A percentile compares a stretch with the other conserved stretches of the same genome.
These are phyloP conservation scores for Dendrocincla tyrannina DNA, from an alignment of 2,797 vertebrate genomes.

Conservation along the genomic window DNA sequence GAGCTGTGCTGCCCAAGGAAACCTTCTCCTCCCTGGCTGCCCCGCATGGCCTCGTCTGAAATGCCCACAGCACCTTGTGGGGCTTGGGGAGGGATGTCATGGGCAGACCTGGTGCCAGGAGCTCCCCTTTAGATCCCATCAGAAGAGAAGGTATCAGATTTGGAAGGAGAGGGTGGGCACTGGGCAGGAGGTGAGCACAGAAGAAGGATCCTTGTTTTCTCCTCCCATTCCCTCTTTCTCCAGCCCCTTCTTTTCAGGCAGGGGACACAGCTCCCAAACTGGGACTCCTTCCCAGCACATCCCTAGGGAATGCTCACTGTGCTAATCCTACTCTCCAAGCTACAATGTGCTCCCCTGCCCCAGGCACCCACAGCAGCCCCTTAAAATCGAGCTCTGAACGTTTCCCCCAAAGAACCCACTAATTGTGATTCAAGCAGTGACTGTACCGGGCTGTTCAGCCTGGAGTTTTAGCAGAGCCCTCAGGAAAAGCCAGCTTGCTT, in stretches of 20 bases:
- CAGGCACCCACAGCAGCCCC: not conserved
- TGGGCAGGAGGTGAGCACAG: not conserved
- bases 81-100: not conserved
- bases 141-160: not conserved
- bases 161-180: not conserved
- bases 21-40: not conserved
- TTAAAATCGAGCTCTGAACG: not conserved
- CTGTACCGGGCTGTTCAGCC: too few relatives aligned
- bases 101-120: not conserved
- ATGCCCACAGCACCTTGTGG: not conserved
- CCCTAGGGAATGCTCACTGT: not conserved
- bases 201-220: not conserved
- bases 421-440: not conserved
- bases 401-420: not conserved
- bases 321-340: not conserved
- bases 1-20: conserved; percentile 14
- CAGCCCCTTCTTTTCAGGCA: not conserved
- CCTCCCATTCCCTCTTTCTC: not conserved
- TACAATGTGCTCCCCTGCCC: not conserved
- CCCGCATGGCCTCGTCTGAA: not conserved
- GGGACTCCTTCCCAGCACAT: not conserved
- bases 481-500: not conserved
- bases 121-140: not conserved
- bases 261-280: not conserved
- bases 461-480: not conserved